A percentile compares a stretch with the other conserved stretches of the same genome.
Conservation (phyloP, 2,888 invertebrate species). For the Eilema caniola region DNA sequence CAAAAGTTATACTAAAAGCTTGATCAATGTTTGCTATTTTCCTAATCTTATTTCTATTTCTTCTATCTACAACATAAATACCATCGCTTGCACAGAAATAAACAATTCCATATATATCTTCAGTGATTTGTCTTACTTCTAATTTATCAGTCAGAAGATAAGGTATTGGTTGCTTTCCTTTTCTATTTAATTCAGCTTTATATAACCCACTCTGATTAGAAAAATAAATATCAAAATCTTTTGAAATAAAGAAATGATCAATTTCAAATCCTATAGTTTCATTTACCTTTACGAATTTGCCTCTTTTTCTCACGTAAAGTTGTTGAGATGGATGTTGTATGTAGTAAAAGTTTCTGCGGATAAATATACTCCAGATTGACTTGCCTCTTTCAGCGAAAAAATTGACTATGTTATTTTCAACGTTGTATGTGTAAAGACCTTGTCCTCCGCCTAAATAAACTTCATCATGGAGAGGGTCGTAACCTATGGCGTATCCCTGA, state of each 20-base stretch:
- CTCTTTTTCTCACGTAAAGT: not conserved
- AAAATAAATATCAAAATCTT: not conserved
- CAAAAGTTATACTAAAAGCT: conserved; percentile 5
- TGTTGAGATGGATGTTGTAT: conserved; percentile 8
- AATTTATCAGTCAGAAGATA: not conserved
- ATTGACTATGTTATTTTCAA: not conserved
- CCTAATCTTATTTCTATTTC: not conserved
- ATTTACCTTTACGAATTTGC: not conserved
- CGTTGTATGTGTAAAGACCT: conserved; percentile 7
- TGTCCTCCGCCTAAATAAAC: conserved; percentile 10
- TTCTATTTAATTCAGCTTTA: conserved; percentile 1
- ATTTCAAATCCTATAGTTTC: conserved; percentile 9
- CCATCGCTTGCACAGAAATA: conserved; percentile 17
- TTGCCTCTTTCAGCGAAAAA: conserved; percentile 13
- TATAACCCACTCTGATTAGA: conserved; percentile 14
- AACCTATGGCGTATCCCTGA: conserved; percentile 10
- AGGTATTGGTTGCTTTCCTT: not conserved
- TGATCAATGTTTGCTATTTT: conserved; percentile 11
- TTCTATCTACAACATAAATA: conserved; percentile 7
- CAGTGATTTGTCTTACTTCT: conserved; percentile 7
- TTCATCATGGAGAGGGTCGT: not conserved
- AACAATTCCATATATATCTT: conserved; percentile 12
- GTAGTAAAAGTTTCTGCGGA: not conserved
- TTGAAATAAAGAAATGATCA: conserved; percentile 5
- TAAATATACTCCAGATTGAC: conserved; percentile 8